A percentile compares a stretch with the other conserved stretches of the same genome.
Evolutionary conservation across 35 echinoderm and acorn worm genomes (phyloP).

Genomic region (Apostichopus parvimensis): DNA sequence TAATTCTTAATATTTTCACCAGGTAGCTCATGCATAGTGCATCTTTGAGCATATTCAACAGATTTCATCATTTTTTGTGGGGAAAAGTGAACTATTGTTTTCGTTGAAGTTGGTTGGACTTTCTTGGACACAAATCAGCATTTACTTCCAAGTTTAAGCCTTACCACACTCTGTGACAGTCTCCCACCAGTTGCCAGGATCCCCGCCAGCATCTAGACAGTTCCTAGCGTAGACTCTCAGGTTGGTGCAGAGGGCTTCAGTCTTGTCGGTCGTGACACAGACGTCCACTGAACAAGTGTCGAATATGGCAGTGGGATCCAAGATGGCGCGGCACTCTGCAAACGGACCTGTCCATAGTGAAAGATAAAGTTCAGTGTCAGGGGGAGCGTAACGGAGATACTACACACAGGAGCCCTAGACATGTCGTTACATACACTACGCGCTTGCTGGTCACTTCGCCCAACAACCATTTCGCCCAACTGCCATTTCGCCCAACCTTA

Average conservation of each 20-base stretch:
- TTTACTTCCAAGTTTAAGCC: too few relatives aligned
- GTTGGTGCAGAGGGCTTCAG: slow-evolving; percentile 58
- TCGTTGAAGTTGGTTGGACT: neutral
- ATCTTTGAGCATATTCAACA: too few relatives aligned
- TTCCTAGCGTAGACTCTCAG: slow-evolving; percentile 53
- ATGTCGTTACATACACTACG: too few relatives aligned
- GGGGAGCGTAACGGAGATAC: too few relatives aligned
- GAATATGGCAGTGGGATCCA: slow-evolving; percentile 62
- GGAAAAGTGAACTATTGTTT: neutral
- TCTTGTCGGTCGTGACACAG: slow-evolving; percentile 42
- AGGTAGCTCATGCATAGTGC: too few relatives aligned
- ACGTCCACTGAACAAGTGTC: slow-evolving; percentile 69
- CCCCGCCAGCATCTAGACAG: slow-evolving; percentile 49
- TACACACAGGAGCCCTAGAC: too few relatives aligned
- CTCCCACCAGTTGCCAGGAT: slow-evolving; percentile 59
- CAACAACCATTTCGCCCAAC: too few relatives aligned
- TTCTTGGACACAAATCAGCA: neutral
- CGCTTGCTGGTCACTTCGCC: too few relatives aligned
- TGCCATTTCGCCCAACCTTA: too few relatives aligned
- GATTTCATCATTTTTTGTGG: too few relatives aligned
- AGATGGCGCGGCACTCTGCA: slow-evolving; percentile 55
- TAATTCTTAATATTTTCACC: too few relatives aligned
- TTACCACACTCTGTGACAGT: slow-evolving; percentile 61
- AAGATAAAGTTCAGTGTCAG: too few relatives aligned
- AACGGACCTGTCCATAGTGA: slow-evolving; percentile 60